Evolutionary conservation across 2,888 invertebrate species (phyloP), one percentile per base, ranked within the genome.

Genomic region (Leptinotarsa tumamoca): DNA sequence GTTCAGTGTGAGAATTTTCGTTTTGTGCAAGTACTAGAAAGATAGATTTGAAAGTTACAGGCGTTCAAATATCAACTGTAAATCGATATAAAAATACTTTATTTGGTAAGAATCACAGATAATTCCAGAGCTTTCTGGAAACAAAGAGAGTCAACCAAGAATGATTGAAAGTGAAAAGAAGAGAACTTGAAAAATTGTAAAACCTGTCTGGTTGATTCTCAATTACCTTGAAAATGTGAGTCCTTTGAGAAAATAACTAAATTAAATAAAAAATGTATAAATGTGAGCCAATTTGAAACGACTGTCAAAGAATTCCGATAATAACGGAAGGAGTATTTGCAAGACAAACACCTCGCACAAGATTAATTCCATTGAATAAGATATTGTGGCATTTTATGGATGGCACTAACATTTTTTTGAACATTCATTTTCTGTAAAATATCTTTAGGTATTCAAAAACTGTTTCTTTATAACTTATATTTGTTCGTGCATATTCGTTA

Each of bases 1-100:
- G 66, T 74, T 67, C 50, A 68, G 15, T 68, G 70, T 74, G 70
- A 68, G 56, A 69, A 70, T 63, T 71, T 75, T 71, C 52, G 72
- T 67, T 67, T 72, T 73, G 78, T 75, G 72, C 71, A 73, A 66
- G 70, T 71, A 68, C 73, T 63, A 73, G 72, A 76, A 43, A n/a
- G 73, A 61, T 27, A 73, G 71, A 49, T 50, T 70, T 70, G 43
- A 58, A 23, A 70, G 27, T 56, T 56, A 69, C 56, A 56, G 63
- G 63, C 33, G 63, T 63, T 63, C 43, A 63, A 63, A 63, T 33
- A 63, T 63, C 63, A 63, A 63, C 63, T 63, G 63, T 63, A 63
- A 63, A 63, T 43, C n/a, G 63, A 63, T 63, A 63, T 63, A 63
- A 63, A 63, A 63, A 63, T 63, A 63, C 63, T 63, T 63, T 63